phyloP scores from a whole-genome alignment of 2,797 vertebrate genomes.

The Acanthis flammea region DNA sequence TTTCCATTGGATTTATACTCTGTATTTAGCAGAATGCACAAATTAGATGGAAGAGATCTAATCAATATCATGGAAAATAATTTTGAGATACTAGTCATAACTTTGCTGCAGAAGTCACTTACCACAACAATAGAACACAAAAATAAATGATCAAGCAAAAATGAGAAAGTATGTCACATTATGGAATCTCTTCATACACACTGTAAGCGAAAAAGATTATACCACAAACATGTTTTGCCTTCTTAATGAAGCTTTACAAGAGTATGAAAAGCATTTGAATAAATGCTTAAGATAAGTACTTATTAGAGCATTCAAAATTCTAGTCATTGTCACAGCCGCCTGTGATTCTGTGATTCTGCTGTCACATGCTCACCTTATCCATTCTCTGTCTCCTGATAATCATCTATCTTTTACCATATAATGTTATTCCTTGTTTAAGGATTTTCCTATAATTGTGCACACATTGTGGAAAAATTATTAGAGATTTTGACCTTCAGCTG shows the following conservation, averaged over 20 bases:
- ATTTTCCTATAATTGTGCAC: background rate
- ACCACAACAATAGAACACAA: background rate
- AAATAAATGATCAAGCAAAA: background rate
- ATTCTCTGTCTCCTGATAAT: background rate
- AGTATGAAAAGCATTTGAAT: background rate
- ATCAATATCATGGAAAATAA: background rate
- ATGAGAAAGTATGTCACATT: background rate
- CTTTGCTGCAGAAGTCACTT: background rate
- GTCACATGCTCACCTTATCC: background rate
- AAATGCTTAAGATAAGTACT: background rate
- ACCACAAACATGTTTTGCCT: background rate
- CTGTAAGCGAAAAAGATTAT: background rate
- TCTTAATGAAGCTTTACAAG: background rate
- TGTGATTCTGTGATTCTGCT: background rate
- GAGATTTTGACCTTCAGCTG: background rate
- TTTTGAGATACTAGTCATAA: background rate
- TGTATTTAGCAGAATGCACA: background rate
- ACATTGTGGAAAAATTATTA: background rate
- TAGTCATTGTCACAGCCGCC: background rate
- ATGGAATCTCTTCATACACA: background rate
- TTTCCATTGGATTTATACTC: background rate
- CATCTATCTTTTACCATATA: background rate
- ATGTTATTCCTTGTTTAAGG: background rate
- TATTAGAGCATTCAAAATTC: background rate
- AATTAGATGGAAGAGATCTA: background rate